Base-by-base conservation (phyloP, 2,888 invertebrate genomes). In the Cerastis rubricosa region DNA sequence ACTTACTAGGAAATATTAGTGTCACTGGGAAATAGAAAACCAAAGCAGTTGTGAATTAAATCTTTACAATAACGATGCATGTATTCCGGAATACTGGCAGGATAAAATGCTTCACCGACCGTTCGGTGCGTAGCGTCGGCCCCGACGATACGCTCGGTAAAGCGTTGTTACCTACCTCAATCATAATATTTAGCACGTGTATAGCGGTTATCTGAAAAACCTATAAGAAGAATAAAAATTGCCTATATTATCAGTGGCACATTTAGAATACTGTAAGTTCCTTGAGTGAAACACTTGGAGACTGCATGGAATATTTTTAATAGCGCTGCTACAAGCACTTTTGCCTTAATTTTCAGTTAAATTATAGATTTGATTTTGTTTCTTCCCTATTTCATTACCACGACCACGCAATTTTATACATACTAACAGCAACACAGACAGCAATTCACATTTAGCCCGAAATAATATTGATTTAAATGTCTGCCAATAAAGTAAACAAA, bases 21-120 rank as follows among this genome's bases (percentile, higher is more conserved):
- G 69, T 75, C 74, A 67, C 47, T 71, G 68, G 68, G 43, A 68
- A 64, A 78, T 17, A 76, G 73, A 65, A 86, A 85, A 84, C 84
- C 85, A 86, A 86, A 86, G 84, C 81, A 76, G 54, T 66, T 74
- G 57, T 75, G 74, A 78, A 74, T 75, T 72, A 74, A 83, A 72
- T 79, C 40, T 54, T 68, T 78, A 86, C 66, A 86, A 74, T 70
- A 71, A 54, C 69, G 72, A 69, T 45, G 69, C 69, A 47, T 66
- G 66, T 64, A 59, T 69, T 78, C 49, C 74, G 73, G 43, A 71
- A 29, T 70, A 43, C 43, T 14, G 22, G 63, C 40, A 35, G 22
- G 11, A 35, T 22, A 11, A 17, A 40, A n/a, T 64, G 43, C n/a
- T 43, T 43, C n/a, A 64, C 43, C n/a, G 43, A 43, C 43, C 9